Conservation (phyloP, 2,888 invertebrate genomes). For the Caenorhabditis sp. region DNA sequence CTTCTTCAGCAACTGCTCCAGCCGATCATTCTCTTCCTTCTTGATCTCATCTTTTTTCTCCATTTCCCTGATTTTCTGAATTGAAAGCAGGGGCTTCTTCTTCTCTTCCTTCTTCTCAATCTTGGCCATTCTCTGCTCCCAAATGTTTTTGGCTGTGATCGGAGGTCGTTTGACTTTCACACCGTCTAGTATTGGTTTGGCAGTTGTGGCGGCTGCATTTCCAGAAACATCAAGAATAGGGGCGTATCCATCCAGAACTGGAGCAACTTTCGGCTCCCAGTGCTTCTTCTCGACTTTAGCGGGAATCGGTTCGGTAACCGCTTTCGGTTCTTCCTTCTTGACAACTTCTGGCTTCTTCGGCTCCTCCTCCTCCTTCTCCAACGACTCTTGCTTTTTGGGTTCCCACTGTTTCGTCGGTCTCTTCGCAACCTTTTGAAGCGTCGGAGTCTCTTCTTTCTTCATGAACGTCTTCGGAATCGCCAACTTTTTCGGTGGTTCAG, state of each 20-base stretch:
- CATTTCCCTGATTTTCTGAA: constrained; percentile 63
- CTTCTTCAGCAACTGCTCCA: constrained; percentile 52
- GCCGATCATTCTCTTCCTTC: constrained; percentile 49
- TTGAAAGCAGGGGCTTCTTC: constrained; percentile 61
- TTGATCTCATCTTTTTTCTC: constrained; percentile 48
- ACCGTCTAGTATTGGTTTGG: constrained; percentile 42
- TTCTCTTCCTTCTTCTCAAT: constrained; percentile 60
- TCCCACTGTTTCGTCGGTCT: constrained; percentile 50
- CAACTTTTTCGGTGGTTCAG: constrained; percentile 61
- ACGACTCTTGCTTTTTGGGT: constrained; percentile 42
- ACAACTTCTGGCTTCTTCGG: constrained; percentile 20
- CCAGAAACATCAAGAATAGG: constrained; percentile 45
- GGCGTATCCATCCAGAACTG: constrained; percentile 53
- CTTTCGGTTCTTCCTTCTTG: not conserved
- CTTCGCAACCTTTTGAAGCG: constrained; percentile 47
- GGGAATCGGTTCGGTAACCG: not conserved
- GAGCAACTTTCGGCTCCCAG: constrained; percentile 46
- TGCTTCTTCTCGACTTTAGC: constrained; percentile 42
- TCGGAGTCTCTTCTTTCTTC: constrained; percentile 46
- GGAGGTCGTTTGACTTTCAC: constrained; percentile 24
- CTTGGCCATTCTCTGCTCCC: constrained; percentile 66
- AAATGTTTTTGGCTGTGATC: constrained; percentile 61
- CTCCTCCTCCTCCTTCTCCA: constrained; percentile 36
- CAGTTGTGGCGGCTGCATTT: constrained; percentile 27
- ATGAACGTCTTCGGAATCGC: constrained; percentile 64